Evolutionary conservation across 2,888 invertebrate species (phyloP).

Genomic region (Alviniconcha strummeri): DNA sequence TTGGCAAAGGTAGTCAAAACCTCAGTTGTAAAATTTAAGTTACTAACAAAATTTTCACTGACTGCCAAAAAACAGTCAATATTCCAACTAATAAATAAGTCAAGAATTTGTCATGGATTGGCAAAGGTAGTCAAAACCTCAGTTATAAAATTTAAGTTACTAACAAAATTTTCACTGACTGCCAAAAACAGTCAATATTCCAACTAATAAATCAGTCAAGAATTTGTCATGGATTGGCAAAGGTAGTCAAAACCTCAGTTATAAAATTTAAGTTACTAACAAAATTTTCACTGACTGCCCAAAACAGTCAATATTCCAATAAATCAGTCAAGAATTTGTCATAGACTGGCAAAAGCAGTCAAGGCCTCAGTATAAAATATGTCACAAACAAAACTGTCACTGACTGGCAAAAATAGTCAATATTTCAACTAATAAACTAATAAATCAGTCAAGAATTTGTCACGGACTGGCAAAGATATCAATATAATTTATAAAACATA

Average conservation of each 20-base stretch:
- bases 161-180: too few species aligned
- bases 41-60: too few species aligned
- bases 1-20: background rate
- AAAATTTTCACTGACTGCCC: background rate
- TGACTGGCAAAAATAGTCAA: background rate
- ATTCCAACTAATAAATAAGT: too few species aligned
- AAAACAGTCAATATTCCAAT: too few species aligned
- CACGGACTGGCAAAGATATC: background rate
- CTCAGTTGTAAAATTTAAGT: constrained; percentile 13
- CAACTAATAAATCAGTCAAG: background rate
- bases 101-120: too few species aligned
- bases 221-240: background rate
- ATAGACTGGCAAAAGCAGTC: too few species aligned
- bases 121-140: background rate
- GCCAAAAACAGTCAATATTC: background rate
- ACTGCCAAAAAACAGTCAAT: too few species aligned
- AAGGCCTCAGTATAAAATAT: too few species aligned
- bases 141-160: constrained; percentile 14
- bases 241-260: background rate
- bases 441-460: background rate
- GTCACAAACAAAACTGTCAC: too few species aligned
- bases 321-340: too few species aligned
- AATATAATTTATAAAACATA: too few species aligned
- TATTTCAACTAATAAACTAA: background rate
- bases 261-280: background rate